Base-by-base conservation (phyloP, 2,113 vertebrate genomes). In the Gobius niger region DNA sequence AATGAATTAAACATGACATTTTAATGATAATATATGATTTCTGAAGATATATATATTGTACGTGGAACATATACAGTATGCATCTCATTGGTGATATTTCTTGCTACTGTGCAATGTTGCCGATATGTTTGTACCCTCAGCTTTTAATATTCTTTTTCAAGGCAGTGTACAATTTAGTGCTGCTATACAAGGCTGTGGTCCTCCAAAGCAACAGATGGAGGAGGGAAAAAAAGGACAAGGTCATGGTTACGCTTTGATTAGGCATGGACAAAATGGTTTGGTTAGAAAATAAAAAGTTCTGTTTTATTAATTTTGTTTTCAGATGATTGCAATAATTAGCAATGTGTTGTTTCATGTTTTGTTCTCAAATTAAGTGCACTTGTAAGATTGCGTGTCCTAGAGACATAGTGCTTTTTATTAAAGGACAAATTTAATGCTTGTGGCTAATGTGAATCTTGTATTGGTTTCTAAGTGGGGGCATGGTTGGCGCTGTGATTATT, bases 141-240 rank as follows among this genome's bases (percentile, higher is more conserved):
- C 6, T 12, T 57, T 57, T 19, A 19, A 6, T 12, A 19, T 54
- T 53, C 9, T 19, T 19, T 53, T 54, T 24, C 18, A 24, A 54
- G 52, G 18, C 18, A 13, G 52, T 19, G 52, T 9, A 54, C 18
- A 24, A 52, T 52, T 34, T 52, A 52, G 18, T 52, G 16, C 9
- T 18, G 16, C 18, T 5, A 54, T 24, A 54, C 52, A 54, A 52
- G 52, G 52, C 5, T 24, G 52, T 54, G 19, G 19, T 57, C 14
- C 24, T 24, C 24, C 19, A 34, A 8, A 40, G 24, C 54, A 57
- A 40, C 54, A 57, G 54, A 54, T 54, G 18, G n/a, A 56, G 44
- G 19, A 56, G n/a, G n/a, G 11, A 56, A 56, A 56, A n/a, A 52
- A 52, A 56, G 53, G 19, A 57, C 54, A 57, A 57, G 24, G 24